Evolutionary conservation across 2,113 vertebrate species (phyloP), one percentile per base, ranked within the genome.

Genomic region (Rhinoptilus africanus): DNA sequence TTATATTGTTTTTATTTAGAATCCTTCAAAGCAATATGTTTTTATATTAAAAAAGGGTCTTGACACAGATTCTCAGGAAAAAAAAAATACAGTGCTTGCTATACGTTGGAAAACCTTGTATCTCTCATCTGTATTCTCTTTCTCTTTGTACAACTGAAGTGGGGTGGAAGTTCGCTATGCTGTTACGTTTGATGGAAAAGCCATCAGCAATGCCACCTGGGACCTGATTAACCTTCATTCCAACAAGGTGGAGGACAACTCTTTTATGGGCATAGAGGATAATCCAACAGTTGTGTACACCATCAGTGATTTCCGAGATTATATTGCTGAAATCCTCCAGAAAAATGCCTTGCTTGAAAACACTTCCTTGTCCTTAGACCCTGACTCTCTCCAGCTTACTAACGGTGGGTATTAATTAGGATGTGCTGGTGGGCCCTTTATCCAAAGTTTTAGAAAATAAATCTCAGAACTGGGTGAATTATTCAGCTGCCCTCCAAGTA

Each of bases 161-260:
- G 98, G 97, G 4, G 96, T 99, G 85, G 90, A 98, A 80, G 99
- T 99, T 93, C 97, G 98, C 73, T 99, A 98, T 48, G 96, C 97
- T 15, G 99, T 99, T 87, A 98, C 98, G 1, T 98, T 99, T 97
- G 97, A 97, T 89, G 98, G 98, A 83, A 98, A 98, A 66, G 98
- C 98, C 47, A 98, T 99, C 96, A 98, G 98, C 96, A 98, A 93
- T 75, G 98, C 99, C 19, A 99, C 99, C 23, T 98, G 99, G 98
- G 98, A 99, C 96, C 97, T 99, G 92, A 98, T 99, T 80, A 99
- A 98, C 85, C 97, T 99, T 88, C 98, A 99, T 87, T 99, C 98
- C 32, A 99, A 99, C 96, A 98, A 97, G 96, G 99, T 99, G 96
- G 99, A 99, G 93, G 98, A 98, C 92, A 98, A 98, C 10, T 98